Conservation (phyloP, 1,140 invertebrate species). For the Drosophila ficusphila region DNA sequence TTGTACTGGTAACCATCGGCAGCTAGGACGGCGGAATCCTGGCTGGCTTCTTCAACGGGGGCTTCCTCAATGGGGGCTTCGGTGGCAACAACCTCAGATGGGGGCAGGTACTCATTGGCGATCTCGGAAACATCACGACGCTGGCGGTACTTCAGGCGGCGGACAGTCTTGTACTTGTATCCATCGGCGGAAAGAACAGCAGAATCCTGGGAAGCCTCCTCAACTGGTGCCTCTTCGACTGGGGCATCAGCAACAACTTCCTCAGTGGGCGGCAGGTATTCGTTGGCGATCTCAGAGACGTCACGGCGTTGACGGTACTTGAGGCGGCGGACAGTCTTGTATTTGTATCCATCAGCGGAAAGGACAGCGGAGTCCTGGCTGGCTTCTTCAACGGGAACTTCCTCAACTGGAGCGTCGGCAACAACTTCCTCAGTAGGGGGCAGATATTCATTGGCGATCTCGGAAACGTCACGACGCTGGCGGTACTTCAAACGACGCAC, state of each 20-base stretch:
- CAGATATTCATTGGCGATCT: slow-evolving; percentile 54
- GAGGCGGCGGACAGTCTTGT: slow-evolving; percentile 61
- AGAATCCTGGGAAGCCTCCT: background rate
- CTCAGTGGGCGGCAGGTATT: background rate
- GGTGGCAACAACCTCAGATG: slow-evolving; percentile 27
- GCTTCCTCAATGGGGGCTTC: slow-evolving; percentile 31
- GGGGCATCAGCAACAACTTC: background rate
- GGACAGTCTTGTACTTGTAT: slow-evolving; percentile 7
- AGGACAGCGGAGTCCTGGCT: slow-evolving; percentile 46
- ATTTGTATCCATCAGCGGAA: slow-evolving; percentile 55
- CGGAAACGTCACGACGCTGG: slow-evolving; percentile 59
- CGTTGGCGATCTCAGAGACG: slow-evolving; percentile 33
- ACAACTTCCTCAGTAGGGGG: slow-evolving; percentile 44
- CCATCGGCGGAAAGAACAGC: slow-evolving; percentile 1
- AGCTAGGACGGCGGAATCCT: slow-evolving; percentile 53
- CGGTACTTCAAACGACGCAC: slow-evolving; percentile 57
- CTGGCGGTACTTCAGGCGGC: slow-evolving; percentile 4
- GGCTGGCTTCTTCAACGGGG: slow-evolving; percentile 19
- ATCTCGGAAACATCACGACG: slow-evolving; percentile 14
- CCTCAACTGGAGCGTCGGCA: slow-evolving; percentile 8
- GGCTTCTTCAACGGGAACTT: slow-evolving; percentile 10
- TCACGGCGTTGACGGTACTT: slow-evolving; percentile 62
- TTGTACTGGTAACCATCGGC: slow-evolving; percentile 70
- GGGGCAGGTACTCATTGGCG: slow-evolving; percentile 59
- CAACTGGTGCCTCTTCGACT: background rate